A percentile compares a stretch with the other conserved stretches of the same genome.
Evolutionary conservation across 2,797 vertebrate species (phyloP).

Genomic region (Etheostoma perlongum): DNA sequence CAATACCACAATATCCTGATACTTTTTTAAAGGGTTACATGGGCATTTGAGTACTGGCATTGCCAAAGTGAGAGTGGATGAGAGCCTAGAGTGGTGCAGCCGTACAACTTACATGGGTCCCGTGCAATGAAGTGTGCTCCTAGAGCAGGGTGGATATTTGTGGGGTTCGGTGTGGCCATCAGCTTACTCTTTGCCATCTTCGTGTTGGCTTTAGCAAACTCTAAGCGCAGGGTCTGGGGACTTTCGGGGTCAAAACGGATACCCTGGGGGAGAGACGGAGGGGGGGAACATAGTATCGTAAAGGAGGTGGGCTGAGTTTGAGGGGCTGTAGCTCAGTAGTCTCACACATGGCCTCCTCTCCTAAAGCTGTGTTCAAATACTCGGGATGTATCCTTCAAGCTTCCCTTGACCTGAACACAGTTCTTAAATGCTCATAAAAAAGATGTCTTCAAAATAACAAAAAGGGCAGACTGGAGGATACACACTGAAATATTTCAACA

Average conservation of each 20-base stretch:
- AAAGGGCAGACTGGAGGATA: slow-evolving; percentile 55
- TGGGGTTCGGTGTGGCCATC: slow-evolving; percentile 99
- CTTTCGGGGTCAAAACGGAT: slow-evolving; percentile 99
- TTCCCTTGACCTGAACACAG: slow-evolving; percentile 21
- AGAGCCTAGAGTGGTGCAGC: slow-evolving; percentile 83
- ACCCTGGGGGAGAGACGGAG: slow-evolving; percentile 89
- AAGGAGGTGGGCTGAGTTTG: slow-evolving; percentile 79
- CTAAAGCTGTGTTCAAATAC: slow-evolving; percentile 63
- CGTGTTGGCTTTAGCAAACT: slow-evolving; percentile 99
- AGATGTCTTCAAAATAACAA: not conserved
- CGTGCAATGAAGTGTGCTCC: slow-evolving; percentile 99
- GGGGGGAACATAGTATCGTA: slow-evolving; percentile 78
- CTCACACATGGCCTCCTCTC: slow-evolving; percentile 70
- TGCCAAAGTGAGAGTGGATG: slow-evolving; percentile 79
- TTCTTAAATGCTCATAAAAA: slow-evolving; percentile 16
- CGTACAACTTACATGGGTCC: slow-evolving; percentile 97
- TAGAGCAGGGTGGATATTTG: slow-evolving; percentile 97
- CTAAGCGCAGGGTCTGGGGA: slow-evolving; percentile 98
- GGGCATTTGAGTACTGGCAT: slow-evolving; percentile 44
- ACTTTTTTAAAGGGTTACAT: slow-evolving; percentile 24
- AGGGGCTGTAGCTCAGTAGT: slow-evolving; percentile 69
- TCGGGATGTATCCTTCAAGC: slow-evolving; percentile 66
- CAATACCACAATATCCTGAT: slow-evolving; percentile 34
- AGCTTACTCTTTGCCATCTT: slow-evolving; percentile 99
- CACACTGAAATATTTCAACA: slow-evolving; percentile 65